Percentiles rank a stretch among this genome's conserved stretches.
Conservation (phyloP, 2,797 vertebrate genomes). For the Phataginus tetradactyla region DNA sequence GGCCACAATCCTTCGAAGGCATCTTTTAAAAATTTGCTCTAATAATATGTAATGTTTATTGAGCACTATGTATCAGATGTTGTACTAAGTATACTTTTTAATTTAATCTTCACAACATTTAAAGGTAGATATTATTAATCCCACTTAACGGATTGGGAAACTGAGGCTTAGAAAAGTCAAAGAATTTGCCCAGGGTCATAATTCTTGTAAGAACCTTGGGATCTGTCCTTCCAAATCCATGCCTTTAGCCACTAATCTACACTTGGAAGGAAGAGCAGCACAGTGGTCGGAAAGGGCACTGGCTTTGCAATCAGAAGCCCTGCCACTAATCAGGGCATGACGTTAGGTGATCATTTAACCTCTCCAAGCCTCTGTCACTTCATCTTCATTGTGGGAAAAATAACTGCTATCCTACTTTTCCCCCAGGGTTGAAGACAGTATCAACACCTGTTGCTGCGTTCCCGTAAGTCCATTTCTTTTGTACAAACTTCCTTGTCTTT, state of each 20-base stretch:
- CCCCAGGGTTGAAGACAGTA: not conserved
- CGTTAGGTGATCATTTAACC: no score
- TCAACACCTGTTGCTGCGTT: not conserved
- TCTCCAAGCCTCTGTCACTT: not conserved
- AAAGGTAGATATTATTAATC: not conserved
- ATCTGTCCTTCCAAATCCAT: not conserved
- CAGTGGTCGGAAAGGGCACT: not conserved
- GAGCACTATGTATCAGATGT: not conserved
- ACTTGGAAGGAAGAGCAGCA: not conserved
- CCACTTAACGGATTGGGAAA: conserved; percentile 4
- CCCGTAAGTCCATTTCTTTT: not conserved
- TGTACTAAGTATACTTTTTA: not conserved
- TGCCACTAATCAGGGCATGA: no score
- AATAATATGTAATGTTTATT: not conserved
- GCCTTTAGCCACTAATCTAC: not conserved
- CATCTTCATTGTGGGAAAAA: not conserved
- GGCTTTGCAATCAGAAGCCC: not conserved
- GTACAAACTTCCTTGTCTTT: not conserved
- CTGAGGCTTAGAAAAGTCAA: not conserved
- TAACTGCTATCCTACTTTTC: not conserved
- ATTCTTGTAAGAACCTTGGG: not conserved
- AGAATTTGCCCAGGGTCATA: not conserved
- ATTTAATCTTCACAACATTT: not conserved
- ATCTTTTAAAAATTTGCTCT: not conserved
- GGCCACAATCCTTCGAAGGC: not conserved